phyloP scores from a whole-genome alignment of 2,888 invertebrate species.

The Palloptera scutellata region DNA sequence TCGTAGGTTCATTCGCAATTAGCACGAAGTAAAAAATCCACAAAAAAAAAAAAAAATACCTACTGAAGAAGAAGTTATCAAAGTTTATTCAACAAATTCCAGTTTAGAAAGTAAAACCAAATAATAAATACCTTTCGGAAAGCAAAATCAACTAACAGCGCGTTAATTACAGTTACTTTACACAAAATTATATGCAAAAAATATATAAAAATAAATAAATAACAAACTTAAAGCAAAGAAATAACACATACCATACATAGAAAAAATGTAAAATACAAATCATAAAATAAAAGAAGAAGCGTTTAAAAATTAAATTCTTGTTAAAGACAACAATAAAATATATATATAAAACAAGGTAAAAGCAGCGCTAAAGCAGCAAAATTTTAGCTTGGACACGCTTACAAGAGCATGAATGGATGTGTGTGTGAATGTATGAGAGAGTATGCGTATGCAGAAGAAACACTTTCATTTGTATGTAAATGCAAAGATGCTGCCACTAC shows the following conservation, averaged over 20 bases:
- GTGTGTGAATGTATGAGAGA: no score
- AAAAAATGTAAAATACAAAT: constrained; percentile 7
- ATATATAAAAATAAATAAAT: constrained; percentile 7
- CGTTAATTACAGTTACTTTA: background rate
- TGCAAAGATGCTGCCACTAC: no score
- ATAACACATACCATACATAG: background rate
- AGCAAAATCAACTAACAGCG: constrained; percentile 11
- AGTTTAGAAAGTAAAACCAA: constrained; percentile 37
- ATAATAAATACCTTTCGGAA: constrained; percentile 25
- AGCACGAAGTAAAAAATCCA: no score
- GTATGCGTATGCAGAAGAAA: no score
- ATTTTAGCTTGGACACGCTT: no score
- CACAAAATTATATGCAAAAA: background rate
- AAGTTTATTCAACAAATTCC: constrained; percentile 29
- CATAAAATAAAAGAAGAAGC: constrained; percentile 4
- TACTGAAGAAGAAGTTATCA: constrained; percentile 1
- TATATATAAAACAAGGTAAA: background rate
- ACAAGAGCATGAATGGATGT: no score
- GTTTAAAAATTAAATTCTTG: background rate
- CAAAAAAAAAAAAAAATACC: no score
- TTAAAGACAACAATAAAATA: background rate
- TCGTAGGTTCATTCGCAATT: no score
- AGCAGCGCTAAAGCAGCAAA: background rate
- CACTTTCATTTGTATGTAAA: no score
- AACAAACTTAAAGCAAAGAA: background rate